Base-by-base conservation (phyloP, 2,888 invertebrate genomes). In the Exephanes ischioxanthus region DNA sequence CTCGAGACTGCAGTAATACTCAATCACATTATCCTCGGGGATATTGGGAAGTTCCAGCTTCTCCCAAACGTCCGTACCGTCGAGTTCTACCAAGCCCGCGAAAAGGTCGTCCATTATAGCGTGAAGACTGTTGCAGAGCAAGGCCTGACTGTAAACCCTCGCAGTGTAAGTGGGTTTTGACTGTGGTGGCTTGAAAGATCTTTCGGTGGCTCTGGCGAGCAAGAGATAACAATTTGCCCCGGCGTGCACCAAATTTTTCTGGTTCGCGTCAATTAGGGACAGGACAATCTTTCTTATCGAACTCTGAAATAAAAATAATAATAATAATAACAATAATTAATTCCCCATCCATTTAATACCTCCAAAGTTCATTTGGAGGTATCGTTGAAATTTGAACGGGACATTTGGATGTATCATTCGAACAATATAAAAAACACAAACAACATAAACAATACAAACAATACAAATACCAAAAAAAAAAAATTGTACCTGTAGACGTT, bases 61-160 rank as follows among this genome's bases (percentile, higher is more conserved):
- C 67, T 90, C 89, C 88, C 86, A 83, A 53, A 87, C 81, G 14
- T 89, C 87, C 19, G 84, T 80, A n/a, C 70, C 85, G 33, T 92
- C 87, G 26, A 90, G 68, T 78, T 91, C 91, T 16, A 91, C 72
- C 70, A 92, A 83, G 83, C 89, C 88, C 33, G 88, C 83, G 86
- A 93, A 93, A 30, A 94, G 73, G 78, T 91, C 89, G 83, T 93
- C 90, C 89, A 94, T 90, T 87, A 93, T 92, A 33, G 45, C 22
- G 19, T 91, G 90, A 14, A 94, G 89, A 77, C 88, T 92, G 73
- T 93, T 92, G 73, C 94, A 93, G 37, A 94, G 86, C 53, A 93
- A 85, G 41, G 86, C 87, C 73, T 92, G 89, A 75, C 90, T 90
- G 76, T 92, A 91, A 22, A 87, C 81, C 85, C 90, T 91, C 41